Percentiles rank a stretch among this genome's conserved stretches.
Conservation (phyloP, 2,113 vertebrate species). For the Otis tarda region DNA sequence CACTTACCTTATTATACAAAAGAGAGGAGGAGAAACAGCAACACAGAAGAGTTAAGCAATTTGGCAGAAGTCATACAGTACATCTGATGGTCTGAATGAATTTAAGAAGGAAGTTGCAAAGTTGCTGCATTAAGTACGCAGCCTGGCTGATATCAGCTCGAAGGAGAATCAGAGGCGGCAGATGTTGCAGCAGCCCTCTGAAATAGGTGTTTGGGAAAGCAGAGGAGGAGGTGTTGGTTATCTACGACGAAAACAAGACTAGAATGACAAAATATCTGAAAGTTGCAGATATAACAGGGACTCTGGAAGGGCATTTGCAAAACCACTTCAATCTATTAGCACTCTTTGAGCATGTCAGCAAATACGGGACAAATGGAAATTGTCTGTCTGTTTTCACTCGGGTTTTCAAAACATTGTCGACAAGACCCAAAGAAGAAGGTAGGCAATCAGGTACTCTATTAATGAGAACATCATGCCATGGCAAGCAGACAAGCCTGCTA, state of each 20-base stretch:
- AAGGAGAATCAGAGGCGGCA: background rate
- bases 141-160: background rate
- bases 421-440: background rate
- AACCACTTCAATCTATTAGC: slow-evolving; percentile 24
- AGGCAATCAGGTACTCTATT: slow-evolving; percentile 2
- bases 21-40: background rate
- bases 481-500: slow-evolving; percentile 7
- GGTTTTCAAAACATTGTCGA: background rate
- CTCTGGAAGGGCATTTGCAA: slow-evolving; percentile 12
- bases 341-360: background rate
- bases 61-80: background rate
- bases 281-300: background rate
- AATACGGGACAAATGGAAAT: slow-evolving; percentile 14
- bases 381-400: background rate
- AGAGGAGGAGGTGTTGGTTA: background rate
- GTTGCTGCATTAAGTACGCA: background rate
- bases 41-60: background rate
- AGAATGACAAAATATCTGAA: slow-evolving; percentile 29
- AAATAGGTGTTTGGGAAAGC: background rate
- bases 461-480: background rate
- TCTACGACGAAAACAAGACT: background rate
- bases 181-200: background rate
- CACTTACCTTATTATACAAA: background rate
- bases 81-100: background rate
- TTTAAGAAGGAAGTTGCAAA: background rate